These are phyloP conservation scores for Ceratina calcarata DNA, from an alignment of 1,140 invertebrate genomes.

Conservation along the genomic window DNA sequence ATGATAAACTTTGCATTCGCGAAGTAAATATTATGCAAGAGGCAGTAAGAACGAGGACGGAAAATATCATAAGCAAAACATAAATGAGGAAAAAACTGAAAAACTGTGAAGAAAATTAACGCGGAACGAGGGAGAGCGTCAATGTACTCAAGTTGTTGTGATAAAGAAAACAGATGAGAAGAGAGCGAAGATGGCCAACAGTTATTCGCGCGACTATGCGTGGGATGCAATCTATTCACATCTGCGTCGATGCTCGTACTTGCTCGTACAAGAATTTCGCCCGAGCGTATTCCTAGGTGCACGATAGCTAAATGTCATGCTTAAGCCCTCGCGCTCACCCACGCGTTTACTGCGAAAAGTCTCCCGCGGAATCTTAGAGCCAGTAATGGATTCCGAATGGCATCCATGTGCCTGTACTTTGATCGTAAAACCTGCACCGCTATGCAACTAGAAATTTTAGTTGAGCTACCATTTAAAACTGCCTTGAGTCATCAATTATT, in stretches of 20 bases:
- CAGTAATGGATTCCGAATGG: not conserved
- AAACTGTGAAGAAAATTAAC: not conserved
- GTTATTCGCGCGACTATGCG: slow-evolving; percentile 29
- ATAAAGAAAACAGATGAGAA: not conserved
- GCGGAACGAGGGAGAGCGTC: not conserved
- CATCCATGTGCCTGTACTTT: slow-evolving; percentile 1
- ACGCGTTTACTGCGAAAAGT: not conserved
- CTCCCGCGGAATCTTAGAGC: slow-evolving; percentile 10
- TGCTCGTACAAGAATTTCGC: not conserved
- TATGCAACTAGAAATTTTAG: too few species aligned
- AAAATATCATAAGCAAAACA: not conserved
- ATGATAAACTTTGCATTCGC: too few species aligned
- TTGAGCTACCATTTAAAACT: too few species aligned
- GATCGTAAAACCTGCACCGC: not conserved
- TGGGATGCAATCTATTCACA: slow-evolving; percentile 9
- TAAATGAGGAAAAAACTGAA: not conserved
- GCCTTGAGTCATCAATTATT: too few species aligned
- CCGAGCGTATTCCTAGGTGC: slow-evolving; percentile 5
- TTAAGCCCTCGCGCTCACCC: not conserved
- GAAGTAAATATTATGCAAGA: not conserved
- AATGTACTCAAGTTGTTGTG: not conserved
- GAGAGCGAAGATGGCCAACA: not conserved
- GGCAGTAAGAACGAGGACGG: not conserved
- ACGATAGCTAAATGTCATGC: slow-evolving; percentile 34
- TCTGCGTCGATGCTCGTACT: not conserved